Conservation (phyloP, 2,797 vertebrate species). For the Phrynocephalus vlangalii region DNA sequence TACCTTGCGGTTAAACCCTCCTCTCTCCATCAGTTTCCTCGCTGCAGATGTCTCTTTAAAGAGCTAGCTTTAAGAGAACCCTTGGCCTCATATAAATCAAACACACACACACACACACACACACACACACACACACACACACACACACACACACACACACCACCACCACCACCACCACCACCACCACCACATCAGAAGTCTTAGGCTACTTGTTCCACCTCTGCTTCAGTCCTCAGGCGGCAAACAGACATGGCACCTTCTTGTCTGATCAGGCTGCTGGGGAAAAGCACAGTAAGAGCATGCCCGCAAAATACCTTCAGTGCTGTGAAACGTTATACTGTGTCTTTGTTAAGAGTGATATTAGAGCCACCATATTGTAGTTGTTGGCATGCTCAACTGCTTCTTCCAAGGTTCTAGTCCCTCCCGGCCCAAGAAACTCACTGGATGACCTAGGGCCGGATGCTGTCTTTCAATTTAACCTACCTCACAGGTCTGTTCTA, state of each 20-base stretch:
- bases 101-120: too few species aligned
- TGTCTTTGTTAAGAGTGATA: neutral
- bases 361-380: neutral
- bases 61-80: neutral
- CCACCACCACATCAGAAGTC: neutral
- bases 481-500: neutral
- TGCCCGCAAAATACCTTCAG: neutral
- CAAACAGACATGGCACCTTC: neutral
- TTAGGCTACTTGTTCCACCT: neutral
- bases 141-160: too few species aligned
- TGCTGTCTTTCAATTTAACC: neutral
- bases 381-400: neutral
- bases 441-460: neutral
- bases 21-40: neutral
- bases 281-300: too few species aligned
- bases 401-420: neutral
- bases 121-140: too few species aligned
- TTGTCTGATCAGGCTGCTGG: neutral
- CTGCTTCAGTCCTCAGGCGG: neutral
- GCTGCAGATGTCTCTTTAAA: neutral
- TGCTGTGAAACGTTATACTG: neutral
- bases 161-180: neutral
- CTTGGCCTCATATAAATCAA: too few species aligned
- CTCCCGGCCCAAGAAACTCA: neutral
- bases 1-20: too few species aligned